These are phyloP conservation scores for Agrenia bidenticulata DNA, from an alignment of 2,888 invertebrate genomes.

Conservation along the genomic window DNA sequence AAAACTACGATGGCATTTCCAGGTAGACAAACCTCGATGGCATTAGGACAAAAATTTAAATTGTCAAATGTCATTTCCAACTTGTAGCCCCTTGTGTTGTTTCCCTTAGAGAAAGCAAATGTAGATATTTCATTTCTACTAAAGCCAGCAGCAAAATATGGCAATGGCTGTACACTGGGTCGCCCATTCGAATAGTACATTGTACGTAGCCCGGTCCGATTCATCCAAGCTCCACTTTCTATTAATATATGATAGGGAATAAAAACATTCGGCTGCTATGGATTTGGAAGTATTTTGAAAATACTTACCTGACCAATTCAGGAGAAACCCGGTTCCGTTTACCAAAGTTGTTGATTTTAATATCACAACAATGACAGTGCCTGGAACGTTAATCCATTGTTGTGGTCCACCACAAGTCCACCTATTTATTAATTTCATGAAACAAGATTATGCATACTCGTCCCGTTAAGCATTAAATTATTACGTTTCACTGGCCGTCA, in stretches of 20 bases:
- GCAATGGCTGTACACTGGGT: slow-evolving; percentile 18
- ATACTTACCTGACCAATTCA: slow-evolving; percentile 8
- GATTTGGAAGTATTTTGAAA: not conserved
- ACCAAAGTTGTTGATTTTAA: not conserved
- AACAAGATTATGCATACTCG: not conserved
- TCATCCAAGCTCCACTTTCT: not conserved
- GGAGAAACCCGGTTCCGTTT: not conserved
- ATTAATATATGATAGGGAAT: not conserved
- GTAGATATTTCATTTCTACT: slow-evolving; percentile 29
- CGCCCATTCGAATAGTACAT: slow-evolving; percentile 29
- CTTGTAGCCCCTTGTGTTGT: slow-evolving; percentile 25
- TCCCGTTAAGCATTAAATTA: not conserved
- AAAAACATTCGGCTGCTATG: not conserved
- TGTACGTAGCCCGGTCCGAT: slow-evolving; percentile 4
- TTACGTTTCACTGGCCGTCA: slow-evolving; percentile 14
- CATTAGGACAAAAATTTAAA: slow-evolving; percentile 5
- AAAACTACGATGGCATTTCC: slow-evolving; percentile 13
- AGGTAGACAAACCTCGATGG: too few relatives aligned
- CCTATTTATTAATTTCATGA: too few relatives aligned
- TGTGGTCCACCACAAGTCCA: slow-evolving; percentile 7
- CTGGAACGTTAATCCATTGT: slow-evolving; percentile 2
- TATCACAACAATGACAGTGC: slow-evolving; percentile 6
- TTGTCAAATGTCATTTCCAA: slow-evolving; percentile 27
- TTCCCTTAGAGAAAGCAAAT: slow-evolving; percentile 30
- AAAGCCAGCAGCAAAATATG: slow-evolving; percentile 29